A percentile compares a stretch with the other conserved stretches of the same genome.
These are phyloP conservation scores for Ctena decussata DNA, from an alignment of 2,888 invertebrate species.

Conservation along the genomic window DNA sequence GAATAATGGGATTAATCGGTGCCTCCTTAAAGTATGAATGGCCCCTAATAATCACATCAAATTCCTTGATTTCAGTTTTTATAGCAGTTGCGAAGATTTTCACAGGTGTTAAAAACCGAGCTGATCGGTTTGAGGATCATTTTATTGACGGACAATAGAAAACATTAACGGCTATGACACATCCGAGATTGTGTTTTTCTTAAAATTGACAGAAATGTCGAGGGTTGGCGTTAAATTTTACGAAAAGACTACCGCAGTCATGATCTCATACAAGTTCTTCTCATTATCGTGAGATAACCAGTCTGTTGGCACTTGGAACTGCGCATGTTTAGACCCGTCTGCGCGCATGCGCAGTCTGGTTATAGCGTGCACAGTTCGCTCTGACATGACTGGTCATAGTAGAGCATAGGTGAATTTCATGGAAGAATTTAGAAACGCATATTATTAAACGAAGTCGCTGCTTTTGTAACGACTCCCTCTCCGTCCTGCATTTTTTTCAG, in stretches of 20 bases:
- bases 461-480: no score
- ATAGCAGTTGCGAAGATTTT: conserved; percentile 1
- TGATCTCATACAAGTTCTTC: no score
- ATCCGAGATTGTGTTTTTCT: conserved; percentile 3
- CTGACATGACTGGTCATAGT: no score
- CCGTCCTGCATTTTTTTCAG: no score
- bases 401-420: no score
- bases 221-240: neutral
- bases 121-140: neutral
- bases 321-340: no score
- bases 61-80: conserved; percentile 23
- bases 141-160: neutral
- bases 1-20: conserved; percentile 17
- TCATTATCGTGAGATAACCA: no score
- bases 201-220: neutral
- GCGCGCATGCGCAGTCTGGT: no score
- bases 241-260: neutral
- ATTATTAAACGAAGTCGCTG: no score
- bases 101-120: conserved; percentile 4
- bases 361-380: no score
- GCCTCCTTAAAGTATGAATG: neutral
- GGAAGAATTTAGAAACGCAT: no score
- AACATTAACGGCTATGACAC: conserved; percentile 8
- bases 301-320: no score
- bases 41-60: conserved; percentile 5